Conservation (phyloP, 2,888 invertebrate species). For the Sipha maydis region DNA sequence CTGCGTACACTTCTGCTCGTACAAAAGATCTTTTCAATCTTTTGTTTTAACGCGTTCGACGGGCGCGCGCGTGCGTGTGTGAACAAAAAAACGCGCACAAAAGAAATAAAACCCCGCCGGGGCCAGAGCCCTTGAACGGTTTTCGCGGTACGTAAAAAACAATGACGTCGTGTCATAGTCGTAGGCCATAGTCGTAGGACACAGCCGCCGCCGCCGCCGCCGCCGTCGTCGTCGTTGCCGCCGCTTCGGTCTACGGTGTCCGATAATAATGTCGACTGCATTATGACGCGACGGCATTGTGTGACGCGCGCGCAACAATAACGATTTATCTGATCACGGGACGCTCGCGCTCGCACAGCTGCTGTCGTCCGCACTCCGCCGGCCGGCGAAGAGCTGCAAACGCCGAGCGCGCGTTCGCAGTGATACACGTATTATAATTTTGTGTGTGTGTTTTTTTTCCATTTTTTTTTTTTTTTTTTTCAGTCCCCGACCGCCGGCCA, state of each 20-base stretch:
- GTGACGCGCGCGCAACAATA: not conserved
- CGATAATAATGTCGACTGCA: no score
- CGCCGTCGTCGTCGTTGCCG: not conserved
- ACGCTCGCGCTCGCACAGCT: not conserved
- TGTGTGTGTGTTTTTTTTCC: not conserved
- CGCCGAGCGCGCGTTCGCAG: no score
- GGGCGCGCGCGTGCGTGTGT: no score
- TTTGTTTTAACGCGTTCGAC: slow-evolving; percentile 49
- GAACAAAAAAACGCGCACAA: slow-evolving; percentile 4
- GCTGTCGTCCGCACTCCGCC: not conserved
- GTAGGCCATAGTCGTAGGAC: not conserved
- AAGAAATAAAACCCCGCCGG: slow-evolving; percentile 38
- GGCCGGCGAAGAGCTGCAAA: not conserved
- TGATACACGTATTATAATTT: not conserved
- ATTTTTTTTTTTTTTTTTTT: not conserved
- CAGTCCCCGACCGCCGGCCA: not conserved
- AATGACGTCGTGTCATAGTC: not conserved
- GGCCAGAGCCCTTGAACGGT: slow-evolving; percentile 23
- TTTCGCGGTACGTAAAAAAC: slow-evolving; percentile 35
- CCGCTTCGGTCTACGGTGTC: no score
- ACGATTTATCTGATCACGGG: slow-evolving; percentile 50
- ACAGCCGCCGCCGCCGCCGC: no score
- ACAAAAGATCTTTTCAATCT: slow-evolving; percentile 57
- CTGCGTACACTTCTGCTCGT: not conserved
- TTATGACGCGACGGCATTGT: no score